These are phyloP conservation scores for Danionella cerebrum DNA, from an alignment of 2,113 vertebrate species.

Conservation along the genomic window DNA sequence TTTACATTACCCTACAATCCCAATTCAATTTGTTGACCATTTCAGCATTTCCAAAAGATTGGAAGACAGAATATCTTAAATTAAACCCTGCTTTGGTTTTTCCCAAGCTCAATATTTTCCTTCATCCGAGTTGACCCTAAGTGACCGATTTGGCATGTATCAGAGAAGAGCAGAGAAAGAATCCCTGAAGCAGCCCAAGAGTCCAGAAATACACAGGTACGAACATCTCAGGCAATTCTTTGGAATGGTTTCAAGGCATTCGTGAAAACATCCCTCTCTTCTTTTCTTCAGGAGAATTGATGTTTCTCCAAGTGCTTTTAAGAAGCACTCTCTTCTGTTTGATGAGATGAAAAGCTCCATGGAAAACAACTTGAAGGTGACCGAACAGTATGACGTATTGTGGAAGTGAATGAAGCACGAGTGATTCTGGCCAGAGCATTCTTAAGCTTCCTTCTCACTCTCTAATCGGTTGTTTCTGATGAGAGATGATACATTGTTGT, in stretches of 20 bases:
- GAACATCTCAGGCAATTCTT: constrained; percentile 43
- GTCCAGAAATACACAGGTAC: constrained; percentile 98
- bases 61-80: too few relatives aligned
- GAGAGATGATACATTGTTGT: constrained; percentile 94
- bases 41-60: too few relatives aligned
- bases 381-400: constrained; percentile 72
- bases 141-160: constrained; percentile 94
- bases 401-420: constrained; percentile 47
- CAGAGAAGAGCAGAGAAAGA: constrained; percentile 92
- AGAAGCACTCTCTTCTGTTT: constrained; percentile 93
- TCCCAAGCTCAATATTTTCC: constrained; percentile 89
- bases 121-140: constrained; percentile 84
- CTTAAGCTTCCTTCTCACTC: constrained; percentile 81
- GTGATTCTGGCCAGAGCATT: constrained; percentile 51
- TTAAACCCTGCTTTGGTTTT: too few relatives aligned
- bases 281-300: constrained; percentile 82
- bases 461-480: constrained; percentile 86
- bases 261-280: neutral
- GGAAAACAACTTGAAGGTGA: constrained; percentile 96
- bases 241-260: neutral
- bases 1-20: too few relatives aligned
- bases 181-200: constrained; percentile 88
- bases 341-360: constrained; percentile 89
- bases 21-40: too few relatives aligned
- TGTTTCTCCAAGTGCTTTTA: constrained; percentile 99